phyloP scores from a whole-genome alignment of 2,888 invertebrate species.

The Ferdinandea cuprea region DNA sequence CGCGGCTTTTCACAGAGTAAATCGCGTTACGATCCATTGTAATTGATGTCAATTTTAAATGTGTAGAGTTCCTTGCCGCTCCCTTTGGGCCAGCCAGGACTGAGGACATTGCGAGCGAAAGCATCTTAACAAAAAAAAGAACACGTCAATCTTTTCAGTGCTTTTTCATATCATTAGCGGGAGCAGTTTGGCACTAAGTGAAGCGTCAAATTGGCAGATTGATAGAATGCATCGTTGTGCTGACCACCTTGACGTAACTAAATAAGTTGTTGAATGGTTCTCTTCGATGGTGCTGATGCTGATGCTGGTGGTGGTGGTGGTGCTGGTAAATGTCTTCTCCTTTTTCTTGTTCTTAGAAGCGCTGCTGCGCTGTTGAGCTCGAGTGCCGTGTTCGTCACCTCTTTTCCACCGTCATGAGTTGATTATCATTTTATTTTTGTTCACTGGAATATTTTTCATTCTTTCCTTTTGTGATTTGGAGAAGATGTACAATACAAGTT shows the following conservation, averaged over 20 bases:
- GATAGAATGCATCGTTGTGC: slow-evolving; percentile 65
- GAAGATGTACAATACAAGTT: slow-evolving; percentile 28
- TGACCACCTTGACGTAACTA: slow-evolving; percentile 52
- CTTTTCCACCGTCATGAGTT: slow-evolving; percentile 62
- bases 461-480: slow-evolving; percentile 52
- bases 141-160: slow-evolving; percentile 57
- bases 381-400: slow-evolving; percentile 73
- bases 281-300: slow-evolving; percentile 40
- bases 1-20: slow-evolving; percentile 63
- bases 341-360: slow-evolving; percentile 69
- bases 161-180: slow-evolving; percentile 65
- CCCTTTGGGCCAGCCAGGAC: slow-evolving; percentile 22
- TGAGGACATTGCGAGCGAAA: background rate
- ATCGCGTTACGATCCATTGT: slow-evolving; percentile 71
- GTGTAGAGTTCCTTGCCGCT: slow-evolving; percentile 54
- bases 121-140: slow-evolving; percentile 48
- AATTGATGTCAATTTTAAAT: slow-evolving; percentile 74
- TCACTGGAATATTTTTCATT: slow-evolving; percentile 65
- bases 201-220: slow-evolving; percentile 74
- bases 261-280: slow-evolving; percentile 67
- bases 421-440: slow-evolving; percentile 72
- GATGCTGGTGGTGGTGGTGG: too few relatives aligned
- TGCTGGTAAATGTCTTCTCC: too few relatives aligned
- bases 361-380: slow-evolving; percentile 30
- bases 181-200: slow-evolving; percentile 70